Conservation (phyloP, 2,888 invertebrate genomes). For the Drosophila gaucha region DNA sequence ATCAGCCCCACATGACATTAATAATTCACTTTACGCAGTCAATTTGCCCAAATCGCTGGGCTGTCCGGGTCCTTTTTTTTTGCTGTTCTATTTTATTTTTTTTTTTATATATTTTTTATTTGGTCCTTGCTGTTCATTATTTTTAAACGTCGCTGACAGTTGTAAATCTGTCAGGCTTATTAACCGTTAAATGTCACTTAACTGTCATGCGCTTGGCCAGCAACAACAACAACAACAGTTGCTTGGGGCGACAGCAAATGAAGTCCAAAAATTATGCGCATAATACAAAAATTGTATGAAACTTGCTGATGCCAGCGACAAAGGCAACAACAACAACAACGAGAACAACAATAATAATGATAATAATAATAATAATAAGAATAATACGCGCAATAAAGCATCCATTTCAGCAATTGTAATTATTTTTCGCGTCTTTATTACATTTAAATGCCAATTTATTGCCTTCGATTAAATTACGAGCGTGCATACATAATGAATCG, state of each 20-base stretch:
- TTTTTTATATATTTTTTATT: conserved; percentile 22
- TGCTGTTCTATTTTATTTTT: conserved; percentile 8
- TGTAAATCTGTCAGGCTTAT: conserved; percentile 81
- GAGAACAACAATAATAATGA: conserved; percentile 20
- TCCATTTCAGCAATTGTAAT: conserved; percentile 59
- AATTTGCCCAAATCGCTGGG: conserved; percentile 76
- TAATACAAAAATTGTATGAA: conserved; percentile 68
- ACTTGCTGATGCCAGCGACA: conserved; percentile 35
- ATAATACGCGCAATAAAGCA: conserved; percentile 55
- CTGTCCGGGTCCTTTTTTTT: conserved; percentile 45
- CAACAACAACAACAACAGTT: conserved; percentile 30
- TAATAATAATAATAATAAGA: conserved; percentile 46
- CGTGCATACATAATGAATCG: conserved; percentile 59
- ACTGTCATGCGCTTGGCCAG: conserved; percentile 69
- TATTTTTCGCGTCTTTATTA: conserved; percentile 78
- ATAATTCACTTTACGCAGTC: conserved; percentile 79
- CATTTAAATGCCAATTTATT: conserved; percentile 80
- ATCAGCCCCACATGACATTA: conserved; percentile 69
- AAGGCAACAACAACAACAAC: conserved; percentile 7
- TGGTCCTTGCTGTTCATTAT: conserved; percentile 71
- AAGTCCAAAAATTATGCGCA: conserved; percentile 72
- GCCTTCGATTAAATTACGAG: conserved; percentile 75
- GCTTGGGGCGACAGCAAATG: conserved; percentile 41
- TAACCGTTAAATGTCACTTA: conserved; percentile 81
- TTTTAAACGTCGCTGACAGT: conserved; percentile 76